Percentiles rank a stretch among this genome's conserved stretches.
phyloP scores from a whole-genome alignment of 92 coral and sea anemone species.

The Phymanthus crucifer region DNA sequence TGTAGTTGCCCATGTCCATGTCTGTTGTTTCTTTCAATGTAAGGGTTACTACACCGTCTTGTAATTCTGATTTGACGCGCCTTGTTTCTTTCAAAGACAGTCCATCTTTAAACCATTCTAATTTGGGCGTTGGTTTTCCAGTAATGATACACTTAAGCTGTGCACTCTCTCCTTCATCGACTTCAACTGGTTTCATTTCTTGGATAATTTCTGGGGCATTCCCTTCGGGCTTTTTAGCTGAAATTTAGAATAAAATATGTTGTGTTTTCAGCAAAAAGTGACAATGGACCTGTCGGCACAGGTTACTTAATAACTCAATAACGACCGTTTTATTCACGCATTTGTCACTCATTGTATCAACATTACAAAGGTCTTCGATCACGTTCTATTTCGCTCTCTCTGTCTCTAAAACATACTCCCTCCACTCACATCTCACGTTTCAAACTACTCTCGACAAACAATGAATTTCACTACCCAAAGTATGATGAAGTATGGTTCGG shows the following conservation, averaged over 20 bases:
- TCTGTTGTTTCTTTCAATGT: constrained; percentile 64
- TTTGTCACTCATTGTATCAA: too few relatives aligned
- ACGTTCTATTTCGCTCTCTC: too few relatives aligned
- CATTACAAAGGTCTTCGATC: too few relatives aligned
- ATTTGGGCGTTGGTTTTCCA: constrained; percentile 79
- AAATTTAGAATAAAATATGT: not conserved
- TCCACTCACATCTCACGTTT: too few relatives aligned
- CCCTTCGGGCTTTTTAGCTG: constrained; percentile 71
- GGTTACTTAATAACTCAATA: too few relatives aligned
- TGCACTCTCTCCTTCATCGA: constrained; percentile 74
- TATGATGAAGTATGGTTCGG: not conserved
- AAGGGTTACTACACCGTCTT: constrained; percentile 56
- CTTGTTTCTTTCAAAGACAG: constrained; percentile 64
- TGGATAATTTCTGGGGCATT: constrained; percentile 68
- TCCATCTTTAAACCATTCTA: constrained; percentile 90
- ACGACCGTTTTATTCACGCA: too few relatives aligned
- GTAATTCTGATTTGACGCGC: constrained; percentile 65
- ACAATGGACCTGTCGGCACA: too few relatives aligned
- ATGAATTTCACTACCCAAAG: too few relatives aligned
- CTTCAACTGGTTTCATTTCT: constrained; percentile 64
- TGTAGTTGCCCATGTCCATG: constrained; percentile 82
- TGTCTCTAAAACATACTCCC: too few relatives aligned
- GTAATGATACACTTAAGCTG: constrained; percentile 73
- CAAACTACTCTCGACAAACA: too few relatives aligned
- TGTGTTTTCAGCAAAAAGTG: not conserved